A percentile compares a stretch with the other conserved stretches of the same genome.
Evolutionary conservation across 2,113 vertebrate genomes (phyloP).

Genomic region (Lasiurus borealis): DNA sequence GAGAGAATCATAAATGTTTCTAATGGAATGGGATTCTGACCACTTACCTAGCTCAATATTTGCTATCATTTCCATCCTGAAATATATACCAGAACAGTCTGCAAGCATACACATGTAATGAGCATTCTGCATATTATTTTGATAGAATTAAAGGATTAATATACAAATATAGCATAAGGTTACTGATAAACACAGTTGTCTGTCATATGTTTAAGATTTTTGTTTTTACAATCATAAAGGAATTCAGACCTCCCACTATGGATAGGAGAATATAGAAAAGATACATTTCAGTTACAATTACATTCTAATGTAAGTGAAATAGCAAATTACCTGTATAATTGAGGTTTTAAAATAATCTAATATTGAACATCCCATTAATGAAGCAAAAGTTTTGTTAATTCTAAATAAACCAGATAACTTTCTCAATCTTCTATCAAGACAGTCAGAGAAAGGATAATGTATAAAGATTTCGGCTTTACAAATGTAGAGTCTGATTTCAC

Average conservation of each 20-base stretch:
- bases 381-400: slow-evolving; percentile 52
- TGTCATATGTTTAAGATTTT: not conserved
- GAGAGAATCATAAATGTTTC: not conserved
- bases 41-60: not conserved
- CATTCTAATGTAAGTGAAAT: slow-evolving; percentile 15
- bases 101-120: not conserved
- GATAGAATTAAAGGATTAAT: slow-evolving; percentile 15
- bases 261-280: slow-evolving; percentile 13
- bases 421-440: not conserved
- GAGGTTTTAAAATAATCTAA: slow-evolving; percentile 37
- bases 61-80: not conserved
- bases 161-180: not conserved
- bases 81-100: slow-evolving; percentile 13
- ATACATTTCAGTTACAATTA: not conserved
- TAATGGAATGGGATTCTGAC: not conserved
- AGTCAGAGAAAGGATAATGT: not conserved
- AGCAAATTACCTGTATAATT: not conserved
- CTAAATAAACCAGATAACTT: slow-evolving; percentile 2
- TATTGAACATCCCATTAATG: slow-evolving; percentile 7
- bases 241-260: not conserved
- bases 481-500: not conserved
- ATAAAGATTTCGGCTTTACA: slow-evolving; percentile 19
- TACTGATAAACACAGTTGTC: not conserved
- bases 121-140: slow-evolving; percentile 20
- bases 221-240: slow-evolving; percentile 18